phyloP scores from a whole-genome alignment of 2,888 invertebrate genomes.

The Ichneumoninae sp. region DNA sequence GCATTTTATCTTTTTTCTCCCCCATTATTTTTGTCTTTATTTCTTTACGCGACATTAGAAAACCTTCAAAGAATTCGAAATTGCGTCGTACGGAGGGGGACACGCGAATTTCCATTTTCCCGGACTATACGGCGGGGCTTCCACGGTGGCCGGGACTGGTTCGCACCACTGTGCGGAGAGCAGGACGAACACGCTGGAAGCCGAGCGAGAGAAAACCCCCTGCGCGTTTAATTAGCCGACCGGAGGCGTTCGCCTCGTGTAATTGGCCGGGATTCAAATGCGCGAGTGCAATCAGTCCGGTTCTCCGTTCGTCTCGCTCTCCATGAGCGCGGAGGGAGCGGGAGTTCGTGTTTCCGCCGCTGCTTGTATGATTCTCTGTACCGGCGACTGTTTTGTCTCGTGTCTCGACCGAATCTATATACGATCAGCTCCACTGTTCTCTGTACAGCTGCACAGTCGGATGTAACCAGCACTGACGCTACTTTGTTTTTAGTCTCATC shows the following conservation, averaged over 20 bases:
- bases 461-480: background rate
- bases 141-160: background rate
- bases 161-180: constrained; percentile 28
- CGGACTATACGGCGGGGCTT: constrained; percentile 6
- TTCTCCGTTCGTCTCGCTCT: constrained; percentile 23
- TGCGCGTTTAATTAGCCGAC: constrained; percentile 40
- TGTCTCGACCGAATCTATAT: background rate
- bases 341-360: constrained; percentile 8
- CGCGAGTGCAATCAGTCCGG: constrained; percentile 15
- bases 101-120: constrained; percentile 39
- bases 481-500: background rate
- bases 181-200: constrained; percentile 9
- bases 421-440: background rate
- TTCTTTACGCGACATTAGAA: constrained; percentile 24
- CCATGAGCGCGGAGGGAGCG: background rate
- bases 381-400: constrained; percentile 19
- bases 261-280: constrained; percentile 46
- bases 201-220: constrained; percentile 31
- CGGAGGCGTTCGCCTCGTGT: constrained; percentile 41
- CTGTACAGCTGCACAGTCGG: background rate
- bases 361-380: constrained; percentile 9
- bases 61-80: constrained; percentile 44
- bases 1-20: background rate
- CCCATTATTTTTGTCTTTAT: constrained; percentile 16
- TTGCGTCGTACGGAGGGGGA: constrained; percentile 14